Conservation (phyloP, 1,140 invertebrate genomes). For the Drosophila kepulauana region DNA sequence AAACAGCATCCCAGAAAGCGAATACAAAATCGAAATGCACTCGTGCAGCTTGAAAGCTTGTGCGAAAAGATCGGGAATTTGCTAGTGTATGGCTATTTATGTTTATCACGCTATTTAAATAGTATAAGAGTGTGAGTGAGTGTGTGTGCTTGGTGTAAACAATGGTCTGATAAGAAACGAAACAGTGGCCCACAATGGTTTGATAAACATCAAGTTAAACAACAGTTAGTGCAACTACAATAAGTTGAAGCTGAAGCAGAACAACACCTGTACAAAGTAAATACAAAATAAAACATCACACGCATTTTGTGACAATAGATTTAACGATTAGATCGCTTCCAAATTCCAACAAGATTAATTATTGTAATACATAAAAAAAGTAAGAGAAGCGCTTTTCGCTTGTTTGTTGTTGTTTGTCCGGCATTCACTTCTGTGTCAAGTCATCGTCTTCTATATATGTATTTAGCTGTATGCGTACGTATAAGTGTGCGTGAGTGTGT, state of each 20-base stretch:
- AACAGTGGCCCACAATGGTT: constrained; percentile 24
- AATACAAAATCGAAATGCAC: constrained; percentile 20
- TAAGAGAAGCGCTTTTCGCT: background rate
- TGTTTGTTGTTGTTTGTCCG: constrained; percentile 41
- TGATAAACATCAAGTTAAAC: constrained; percentile 26
- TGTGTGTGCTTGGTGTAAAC: constrained; percentile 30
- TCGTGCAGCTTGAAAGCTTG: constrained; percentile 12
- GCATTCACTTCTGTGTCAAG: constrained; percentile 21
- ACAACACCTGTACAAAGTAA: constrained; percentile 14
- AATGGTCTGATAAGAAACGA: constrained; percentile 38
- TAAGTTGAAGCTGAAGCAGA: background rate
- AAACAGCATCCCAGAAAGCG: background rate
- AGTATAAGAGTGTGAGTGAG: background rate
- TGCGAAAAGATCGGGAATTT: constrained; percentile 12
- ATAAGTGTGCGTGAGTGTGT: constrained; percentile 44
- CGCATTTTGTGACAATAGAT: background rate
- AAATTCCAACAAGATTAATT: constrained; percentile 8
- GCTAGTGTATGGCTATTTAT: constrained; percentile 10
- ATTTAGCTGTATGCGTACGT: background rate
- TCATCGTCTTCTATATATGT: constrained; percentile 19
- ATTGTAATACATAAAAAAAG: constrained; percentile 6
- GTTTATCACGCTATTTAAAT: constrained; percentile 12
- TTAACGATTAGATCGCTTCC: background rate
- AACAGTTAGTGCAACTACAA: constrained; percentile 2
- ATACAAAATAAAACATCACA: background rate